A percentile compares a stretch with the other conserved stretches of the same genome.
These are phyloP conservation scores for Anableps anableps DNA, from an alignment of 2,797 vertebrate genomes.

Conservation along the genomic window DNA sequence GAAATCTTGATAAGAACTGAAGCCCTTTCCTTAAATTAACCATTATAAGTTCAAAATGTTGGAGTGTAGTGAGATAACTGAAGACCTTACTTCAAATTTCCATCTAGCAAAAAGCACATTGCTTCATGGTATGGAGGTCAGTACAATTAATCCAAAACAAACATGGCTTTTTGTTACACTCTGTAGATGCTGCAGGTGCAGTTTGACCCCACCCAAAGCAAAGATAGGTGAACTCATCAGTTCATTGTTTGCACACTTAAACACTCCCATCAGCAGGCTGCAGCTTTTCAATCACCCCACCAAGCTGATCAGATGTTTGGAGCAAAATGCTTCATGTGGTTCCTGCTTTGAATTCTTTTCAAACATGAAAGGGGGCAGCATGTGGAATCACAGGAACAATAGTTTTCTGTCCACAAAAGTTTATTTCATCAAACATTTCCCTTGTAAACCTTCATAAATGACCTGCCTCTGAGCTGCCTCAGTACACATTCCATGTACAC, in stretches of 20 bases:
- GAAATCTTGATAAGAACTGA: not conserved
- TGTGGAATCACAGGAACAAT: not conserved
- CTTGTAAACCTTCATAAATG: not conserved
- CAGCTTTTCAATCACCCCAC: not conserved
- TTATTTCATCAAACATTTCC: not conserved
- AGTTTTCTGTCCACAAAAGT: not conserved
- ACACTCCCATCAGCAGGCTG: not conserved
- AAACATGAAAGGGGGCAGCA: not conserved
- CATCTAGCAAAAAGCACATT: not conserved
- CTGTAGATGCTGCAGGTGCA: not conserved
- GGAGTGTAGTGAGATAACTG: not conserved
- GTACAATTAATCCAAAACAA: not conserved
- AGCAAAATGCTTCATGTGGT: slow-evolving; percentile 3
- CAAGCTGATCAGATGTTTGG: not conserved
- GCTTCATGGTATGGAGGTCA: not conserved
- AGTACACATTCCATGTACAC: too few species aligned
- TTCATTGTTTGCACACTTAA: not conserved
- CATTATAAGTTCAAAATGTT: not conserved
- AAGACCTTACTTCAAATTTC: not conserved
- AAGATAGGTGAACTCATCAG: not conserved
- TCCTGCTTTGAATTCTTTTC: slow-evolving; percentile 1
- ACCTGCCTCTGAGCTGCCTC: not conserved
- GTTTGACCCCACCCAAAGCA: slow-evolving; percentile 1
- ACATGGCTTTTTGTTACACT: not conserved
- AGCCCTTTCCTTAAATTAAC: not conserved